Evolutionary conservation across 1,140 invertebrate species (phyloP).

Genomic region (Ladona fulva): DNA sequence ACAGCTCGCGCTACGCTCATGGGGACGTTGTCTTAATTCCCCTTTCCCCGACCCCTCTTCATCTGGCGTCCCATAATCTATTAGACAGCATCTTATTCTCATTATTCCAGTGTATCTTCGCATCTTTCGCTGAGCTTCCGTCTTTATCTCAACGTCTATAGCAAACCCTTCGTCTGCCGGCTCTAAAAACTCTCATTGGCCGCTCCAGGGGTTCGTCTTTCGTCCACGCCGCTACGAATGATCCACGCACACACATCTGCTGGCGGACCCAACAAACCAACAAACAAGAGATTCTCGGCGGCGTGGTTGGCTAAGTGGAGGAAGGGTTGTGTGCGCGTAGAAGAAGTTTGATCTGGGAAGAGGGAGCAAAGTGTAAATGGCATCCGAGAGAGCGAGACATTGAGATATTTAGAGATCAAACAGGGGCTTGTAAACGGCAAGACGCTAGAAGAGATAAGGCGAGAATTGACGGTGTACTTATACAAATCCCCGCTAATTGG

Average conservation of each 20-base stretch:
- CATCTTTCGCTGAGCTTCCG: not conserved
- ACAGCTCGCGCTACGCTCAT: not conserved
- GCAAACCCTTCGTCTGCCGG: not conserved
- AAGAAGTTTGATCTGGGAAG: too few species aligned
- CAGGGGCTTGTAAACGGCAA: too few species aligned
- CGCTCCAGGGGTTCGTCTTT: conserved; percentile 6
- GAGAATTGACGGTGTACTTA: too few species aligned
- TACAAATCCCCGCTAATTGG: too few species aligned
- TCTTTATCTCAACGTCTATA: not conserved
- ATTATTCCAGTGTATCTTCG: not conserved
- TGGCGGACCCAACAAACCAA: not conserved
- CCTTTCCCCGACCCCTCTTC: not conserved
- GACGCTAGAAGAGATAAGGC: too few species aligned
- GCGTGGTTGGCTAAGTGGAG: not conserved
- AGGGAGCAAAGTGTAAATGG: too few species aligned
- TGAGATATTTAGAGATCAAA: too few species aligned
- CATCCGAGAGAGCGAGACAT: too few species aligned
- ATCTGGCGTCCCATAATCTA: not conserved
- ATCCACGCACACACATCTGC: not conserved
- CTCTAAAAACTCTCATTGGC: not conserved
- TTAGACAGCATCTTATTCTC: not conserved
- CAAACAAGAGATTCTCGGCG: not conserved
- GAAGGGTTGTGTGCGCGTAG: not conserved
- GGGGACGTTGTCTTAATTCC: not conserved
- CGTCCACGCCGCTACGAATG: not conserved